Conservation (phyloP, 2,888 invertebrate genomes). For the Pterobdella sp. region DNA sequence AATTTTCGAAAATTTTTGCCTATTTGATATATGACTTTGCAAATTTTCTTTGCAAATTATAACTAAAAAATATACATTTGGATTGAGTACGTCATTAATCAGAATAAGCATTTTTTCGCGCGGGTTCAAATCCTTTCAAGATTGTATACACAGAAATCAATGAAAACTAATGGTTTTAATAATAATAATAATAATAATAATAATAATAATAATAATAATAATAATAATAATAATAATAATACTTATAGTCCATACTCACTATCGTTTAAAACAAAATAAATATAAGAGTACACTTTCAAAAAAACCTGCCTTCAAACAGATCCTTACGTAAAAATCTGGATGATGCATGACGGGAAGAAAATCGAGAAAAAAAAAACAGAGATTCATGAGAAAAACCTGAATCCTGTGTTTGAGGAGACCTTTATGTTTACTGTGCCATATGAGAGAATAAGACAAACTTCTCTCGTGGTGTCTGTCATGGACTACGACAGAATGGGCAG, state of each 20-base stretch:
- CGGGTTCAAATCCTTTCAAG: too few relatives aligned
- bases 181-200: too few relatives aligned
- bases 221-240: too few relatives aligned
- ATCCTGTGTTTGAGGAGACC: slow-evolving; percentile 90
- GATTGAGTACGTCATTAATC: too few relatives aligned
- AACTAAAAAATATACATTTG: too few relatives aligned
- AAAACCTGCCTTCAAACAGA: slow-evolving; percentile 57
- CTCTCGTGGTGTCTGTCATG: slow-evolving; percentile 87
- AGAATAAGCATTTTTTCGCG: too few relatives aligned
- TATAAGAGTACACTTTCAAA: neutral
- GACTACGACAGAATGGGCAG: slow-evolving; percentile 93
- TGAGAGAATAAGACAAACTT: slow-evolving; percentile 91
- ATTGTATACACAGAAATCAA: too few relatives aligned
- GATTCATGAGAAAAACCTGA: slow-evolving; percentile 62
- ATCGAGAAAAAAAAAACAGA: slow-evolving; percentile 93
- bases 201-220: too few relatives aligned
- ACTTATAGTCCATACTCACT: neutral
- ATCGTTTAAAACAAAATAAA: neutral
- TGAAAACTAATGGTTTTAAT: too few relatives aligned
- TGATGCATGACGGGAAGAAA: slow-evolving; percentile 85
- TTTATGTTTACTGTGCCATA: slow-evolving; percentile 92
- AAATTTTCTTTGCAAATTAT: too few relatives aligned
- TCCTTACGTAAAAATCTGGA: slow-evolving; percentile 96
- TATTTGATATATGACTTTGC: too few relatives aligned
- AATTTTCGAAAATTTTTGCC: too few relatives aligned